Evolutionary conservation across 2,888 invertebrate genomes (phyloP).

Genomic region (Leptinotarsa peninsularis): DNA sequence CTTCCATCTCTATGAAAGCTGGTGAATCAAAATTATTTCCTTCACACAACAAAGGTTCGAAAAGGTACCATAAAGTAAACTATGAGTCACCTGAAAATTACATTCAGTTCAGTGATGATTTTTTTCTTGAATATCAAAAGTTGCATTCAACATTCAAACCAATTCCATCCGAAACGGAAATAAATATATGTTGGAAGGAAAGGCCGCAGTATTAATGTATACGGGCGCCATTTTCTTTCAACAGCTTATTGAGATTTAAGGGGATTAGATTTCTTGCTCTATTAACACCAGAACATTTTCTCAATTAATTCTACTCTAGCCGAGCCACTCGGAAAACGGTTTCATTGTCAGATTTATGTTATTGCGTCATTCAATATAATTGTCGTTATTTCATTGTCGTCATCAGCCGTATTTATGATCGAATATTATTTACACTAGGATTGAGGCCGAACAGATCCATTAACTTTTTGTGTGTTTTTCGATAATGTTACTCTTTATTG

Average conservation of each 20-base stretch:
- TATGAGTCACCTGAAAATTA: no score
- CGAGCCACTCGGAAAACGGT: slow-evolving; percentile 9
- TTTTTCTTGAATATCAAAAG: no score
- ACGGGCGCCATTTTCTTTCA: slow-evolving; percentile 34
- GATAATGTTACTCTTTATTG: background rate
- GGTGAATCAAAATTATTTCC: no score
- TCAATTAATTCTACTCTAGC: slow-evolving; percentile 26
- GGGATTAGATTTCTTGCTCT: slow-evolving; percentile 46
- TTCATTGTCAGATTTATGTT: slow-evolving; percentile 30
- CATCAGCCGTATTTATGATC: slow-evolving; percentile 19
- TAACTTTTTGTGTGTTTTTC: slow-evolving; percentile 6
- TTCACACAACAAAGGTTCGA: no score
- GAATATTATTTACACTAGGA: slow-evolving; percentile 3
- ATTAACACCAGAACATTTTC: slow-evolving; percentile 32
- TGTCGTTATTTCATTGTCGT: slow-evolving; percentile 16
- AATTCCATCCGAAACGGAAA: background rate
- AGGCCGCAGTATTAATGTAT: slow-evolving; percentile 32
- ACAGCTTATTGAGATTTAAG: slow-evolving; percentile 49
- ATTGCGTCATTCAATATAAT: slow-evolving; percentile 33
- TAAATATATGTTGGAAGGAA: background rate
- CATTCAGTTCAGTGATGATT: no score
- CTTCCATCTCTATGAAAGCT: no score
- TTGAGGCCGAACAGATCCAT: background rate
- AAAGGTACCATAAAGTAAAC: no score
- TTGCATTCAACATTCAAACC: background rate